These are phyloP conservation scores for Pharmacophagus antenor DNA, from an alignment of 2,888 invertebrate species.

Conservation along the genomic window DNA sequence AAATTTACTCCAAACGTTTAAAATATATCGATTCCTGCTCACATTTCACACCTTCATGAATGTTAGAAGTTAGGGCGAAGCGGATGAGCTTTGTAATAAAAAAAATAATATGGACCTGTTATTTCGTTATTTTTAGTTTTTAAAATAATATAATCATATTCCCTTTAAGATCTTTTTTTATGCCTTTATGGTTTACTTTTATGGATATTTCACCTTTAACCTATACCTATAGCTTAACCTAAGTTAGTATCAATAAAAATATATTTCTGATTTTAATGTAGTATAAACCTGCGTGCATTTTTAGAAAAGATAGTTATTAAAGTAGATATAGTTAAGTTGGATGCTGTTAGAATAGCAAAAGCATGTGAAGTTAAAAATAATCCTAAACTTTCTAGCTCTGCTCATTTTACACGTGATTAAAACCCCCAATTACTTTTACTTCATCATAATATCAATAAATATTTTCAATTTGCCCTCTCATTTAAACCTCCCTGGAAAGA, in stretches of 20 bases:
- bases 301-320: constrained; percentile 13
- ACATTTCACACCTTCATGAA: constrained; percentile 35
- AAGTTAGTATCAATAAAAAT: constrained; percentile 35
- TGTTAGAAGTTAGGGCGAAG: constrained; percentile 80
- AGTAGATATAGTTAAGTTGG: constrained; percentile 38
- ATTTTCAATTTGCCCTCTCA: constrained; percentile 45
- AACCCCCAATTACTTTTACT: constrained; percentile 27
- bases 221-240: constrained; percentile 5
- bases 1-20: constrained; percentile 2
- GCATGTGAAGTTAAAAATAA: constrained; percentile 34
- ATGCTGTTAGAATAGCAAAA: constrained; percentile 61
- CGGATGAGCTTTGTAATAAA: constrained; percentile 65
- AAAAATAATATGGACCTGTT: constrained; percentile 49
- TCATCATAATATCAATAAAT: constrained; percentile 19
- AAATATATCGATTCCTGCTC: neutral
- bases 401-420: constrained; percentile 25
- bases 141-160: constrained; percentile 38
- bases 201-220: neutral
- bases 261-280: constrained; percentile 17
- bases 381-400: constrained; percentile 29
- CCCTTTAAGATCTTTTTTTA: neutral
- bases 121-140: constrained; percentile 33
- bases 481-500: constrained; percentile 72
- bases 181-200: neutral
- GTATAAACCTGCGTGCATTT: constrained; percentile 22